These are phyloP conservation scores for Nasua narica DNA, from an alignment of 2,797 vertebrate species.

Conservation along the genomic window DNA sequence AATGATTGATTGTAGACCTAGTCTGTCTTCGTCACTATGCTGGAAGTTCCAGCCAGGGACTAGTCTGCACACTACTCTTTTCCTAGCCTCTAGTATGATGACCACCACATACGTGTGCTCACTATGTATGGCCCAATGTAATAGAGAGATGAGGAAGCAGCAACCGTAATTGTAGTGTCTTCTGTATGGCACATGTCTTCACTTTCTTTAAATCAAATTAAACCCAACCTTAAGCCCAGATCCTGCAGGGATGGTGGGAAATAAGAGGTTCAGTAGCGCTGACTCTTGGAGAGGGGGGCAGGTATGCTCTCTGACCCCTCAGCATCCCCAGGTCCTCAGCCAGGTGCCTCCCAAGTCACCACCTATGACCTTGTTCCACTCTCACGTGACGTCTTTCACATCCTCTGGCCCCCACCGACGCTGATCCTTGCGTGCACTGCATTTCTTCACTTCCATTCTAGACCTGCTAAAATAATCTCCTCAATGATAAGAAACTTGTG, in stretches of 20 bases:
- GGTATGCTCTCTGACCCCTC: not conserved
- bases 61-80: not conserved
- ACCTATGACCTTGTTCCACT: not conserved
- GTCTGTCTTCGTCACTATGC: not conserved
- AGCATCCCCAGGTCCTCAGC: not conserved
- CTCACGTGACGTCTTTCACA: not conserved
- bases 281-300: not conserved
- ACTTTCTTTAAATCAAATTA: not conserved
- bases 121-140: not conserved
- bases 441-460: not conserved
- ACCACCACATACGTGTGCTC: not conserved
- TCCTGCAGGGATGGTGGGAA: not conserved
- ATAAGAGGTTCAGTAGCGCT: not conserved
- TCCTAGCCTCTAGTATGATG: not conserved
- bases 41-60: not conserved
- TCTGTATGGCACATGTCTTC: not conserved
- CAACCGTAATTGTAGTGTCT: not conserved
- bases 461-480: not conserved
- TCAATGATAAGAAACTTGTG: not conserved
- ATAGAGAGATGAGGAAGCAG: not conserved
- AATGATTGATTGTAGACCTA: not conserved
- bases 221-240: not conserved
- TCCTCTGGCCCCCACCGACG: not conserved
- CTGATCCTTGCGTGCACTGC: not conserved
- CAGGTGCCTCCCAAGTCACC: not conserved